phyloP scores from a whole-genome alignment of 2,113 vertebrate genomes.

The Cephalopholis sonnerati region DNA sequence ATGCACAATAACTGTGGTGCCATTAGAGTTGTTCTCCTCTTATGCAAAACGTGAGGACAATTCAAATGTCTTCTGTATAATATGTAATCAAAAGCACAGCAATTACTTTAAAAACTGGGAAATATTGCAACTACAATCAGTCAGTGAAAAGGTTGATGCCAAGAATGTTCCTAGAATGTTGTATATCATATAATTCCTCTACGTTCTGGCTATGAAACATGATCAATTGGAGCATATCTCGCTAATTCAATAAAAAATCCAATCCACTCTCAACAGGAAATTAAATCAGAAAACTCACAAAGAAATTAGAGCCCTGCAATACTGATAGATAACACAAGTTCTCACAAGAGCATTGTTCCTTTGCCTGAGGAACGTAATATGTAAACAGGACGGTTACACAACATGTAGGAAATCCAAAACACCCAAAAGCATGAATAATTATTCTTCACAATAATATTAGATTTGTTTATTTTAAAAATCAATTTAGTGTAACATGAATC shows the following conservation, averaged over 20 bases:
- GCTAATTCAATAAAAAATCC: conserved; percentile 41
- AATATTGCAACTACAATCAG: background rate
- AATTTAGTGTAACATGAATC: background rate
- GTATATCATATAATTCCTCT: conserved; percentile 1
- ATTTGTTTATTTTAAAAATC: conserved; percentile 1
- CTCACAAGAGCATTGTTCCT: conserved; percentile 13
- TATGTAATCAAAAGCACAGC: background rate
- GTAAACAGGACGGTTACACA: conserved; percentile 9
- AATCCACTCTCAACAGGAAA: conserved; percentile 40
- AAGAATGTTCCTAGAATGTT: background rate
- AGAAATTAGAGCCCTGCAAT: conserved; percentile 28
- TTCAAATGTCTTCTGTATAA: background rate
- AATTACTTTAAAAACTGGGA: background rate
- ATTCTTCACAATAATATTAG: background rate
- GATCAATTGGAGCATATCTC: conserved; percentile 19
- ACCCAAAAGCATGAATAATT: background rate
- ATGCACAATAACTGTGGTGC: too few species aligned
- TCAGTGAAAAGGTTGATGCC: background rate
- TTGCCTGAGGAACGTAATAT: conserved; percentile 17
- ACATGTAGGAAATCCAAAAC: conserved; percentile 7
- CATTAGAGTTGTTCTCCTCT: background rate
- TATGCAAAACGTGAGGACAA: background rate
- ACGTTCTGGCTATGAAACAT: conserved; percentile 33
- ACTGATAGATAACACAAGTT: conserved; percentile 9
- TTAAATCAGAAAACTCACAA: conserved; percentile 21